These are phyloP conservation scores for Ectropis grisescens DNA, from an alignment of 1,140 invertebrate genomes.

Conservation along the genomic window DNA sequence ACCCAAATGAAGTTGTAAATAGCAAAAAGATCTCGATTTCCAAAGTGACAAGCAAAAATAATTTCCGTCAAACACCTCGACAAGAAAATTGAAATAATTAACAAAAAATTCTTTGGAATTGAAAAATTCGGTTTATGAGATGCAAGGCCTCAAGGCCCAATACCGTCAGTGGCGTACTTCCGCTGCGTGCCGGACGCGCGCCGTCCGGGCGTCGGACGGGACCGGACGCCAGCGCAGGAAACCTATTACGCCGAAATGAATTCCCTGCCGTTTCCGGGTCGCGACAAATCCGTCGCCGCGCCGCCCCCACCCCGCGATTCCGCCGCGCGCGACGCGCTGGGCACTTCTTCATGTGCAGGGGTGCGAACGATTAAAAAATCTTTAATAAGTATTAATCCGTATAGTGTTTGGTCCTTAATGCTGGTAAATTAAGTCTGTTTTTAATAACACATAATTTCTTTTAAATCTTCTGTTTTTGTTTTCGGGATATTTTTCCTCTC, in stretches of 20 bases:
- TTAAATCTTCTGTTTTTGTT: background rate
- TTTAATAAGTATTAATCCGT: no score
- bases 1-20: no score
- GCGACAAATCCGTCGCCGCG: slow-evolving; percentile 55
- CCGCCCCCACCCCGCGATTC: slow-evolving; percentile 46
- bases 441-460: slow-evolving; percentile 1
- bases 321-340: slow-evolving; percentile 15
- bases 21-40: no score
- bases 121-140: no score
- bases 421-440: slow-evolving; percentile 2
- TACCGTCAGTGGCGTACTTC: slow-evolving; percentile 22
- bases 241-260: slow-evolving; percentile 69
- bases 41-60: no score
- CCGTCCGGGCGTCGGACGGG: slow-evolving; percentile 36
- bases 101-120: no score
- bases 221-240: slow-evolving; percentile 52
- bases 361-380: no score
- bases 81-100: no score
- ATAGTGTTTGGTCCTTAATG: no score
- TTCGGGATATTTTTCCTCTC: background rate
- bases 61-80: no score
- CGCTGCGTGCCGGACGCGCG: slow-evolving; percentile 54
- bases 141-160: background rate
- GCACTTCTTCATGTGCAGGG: no score
- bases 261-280: slow-evolving; percentile 61